phyloP scores from a whole-genome alignment of 2,113 vertebrate genomes.

The Phoenicopterus ruber region DNA sequence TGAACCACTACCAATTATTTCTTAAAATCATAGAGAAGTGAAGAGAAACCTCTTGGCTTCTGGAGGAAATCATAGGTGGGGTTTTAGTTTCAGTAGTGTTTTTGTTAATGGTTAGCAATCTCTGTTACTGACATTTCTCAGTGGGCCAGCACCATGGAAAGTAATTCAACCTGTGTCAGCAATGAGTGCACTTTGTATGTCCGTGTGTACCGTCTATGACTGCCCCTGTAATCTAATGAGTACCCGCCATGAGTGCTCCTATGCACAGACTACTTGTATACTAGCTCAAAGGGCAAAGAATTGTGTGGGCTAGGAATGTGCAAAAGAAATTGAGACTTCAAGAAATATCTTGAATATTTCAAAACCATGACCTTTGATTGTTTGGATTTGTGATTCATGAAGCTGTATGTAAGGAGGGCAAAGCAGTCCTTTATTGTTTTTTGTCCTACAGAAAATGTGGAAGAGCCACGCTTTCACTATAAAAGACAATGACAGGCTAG shows the following conservation, averaged over 20 bases:
- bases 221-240: not conserved
- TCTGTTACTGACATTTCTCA: not conserved
- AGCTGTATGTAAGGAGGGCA: not conserved
- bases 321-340: not conserved
- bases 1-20: not conserved
- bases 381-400: not conserved
- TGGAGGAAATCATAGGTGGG: not conserved
- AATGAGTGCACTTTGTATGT: not conserved
- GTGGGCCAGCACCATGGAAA: not conserved
- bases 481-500: not conserved
- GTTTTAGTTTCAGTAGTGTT: not conserved
- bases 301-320: not conserved
- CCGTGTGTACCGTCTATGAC: not conserved
- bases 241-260: not conserved
- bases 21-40: not conserved
- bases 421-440: not conserved
- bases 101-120: not conserved
- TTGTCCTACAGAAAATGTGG: accelerated
- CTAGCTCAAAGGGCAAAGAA: not conserved
- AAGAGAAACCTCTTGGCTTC: not conserved
- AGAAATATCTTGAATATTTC: not conserved
- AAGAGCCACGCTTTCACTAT: not conserved
- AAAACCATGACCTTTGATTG: not conserved
- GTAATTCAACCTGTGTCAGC: not conserved
- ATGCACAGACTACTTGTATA: not conserved